Evolutionary conservation across 2,113 vertebrate species (phyloP).

Genomic region (Bagarius yarrelli): DNA sequence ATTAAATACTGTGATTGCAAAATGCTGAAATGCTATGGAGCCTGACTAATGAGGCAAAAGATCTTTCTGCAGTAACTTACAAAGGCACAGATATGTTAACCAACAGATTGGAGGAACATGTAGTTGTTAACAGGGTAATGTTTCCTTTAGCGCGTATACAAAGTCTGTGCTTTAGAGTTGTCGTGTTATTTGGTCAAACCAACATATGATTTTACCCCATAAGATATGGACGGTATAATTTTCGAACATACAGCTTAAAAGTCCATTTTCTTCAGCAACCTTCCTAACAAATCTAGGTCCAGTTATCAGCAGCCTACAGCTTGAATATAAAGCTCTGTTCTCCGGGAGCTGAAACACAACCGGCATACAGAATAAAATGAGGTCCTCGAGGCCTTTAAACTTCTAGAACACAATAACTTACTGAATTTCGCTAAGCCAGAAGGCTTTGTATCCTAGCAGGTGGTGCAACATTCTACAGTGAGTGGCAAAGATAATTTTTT

Average conservation of each 20-base stretch:
- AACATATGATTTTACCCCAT: neutral
- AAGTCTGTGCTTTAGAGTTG: neutral
- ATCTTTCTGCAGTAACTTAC: too few relatives aligned
- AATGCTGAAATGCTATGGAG: too few relatives aligned
- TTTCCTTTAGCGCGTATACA: neutral
- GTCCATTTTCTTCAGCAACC: neutral
- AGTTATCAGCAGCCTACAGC: conserved; percentile 27
- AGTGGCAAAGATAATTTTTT: neutral
- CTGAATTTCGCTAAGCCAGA: neutral
- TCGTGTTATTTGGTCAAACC: neutral
- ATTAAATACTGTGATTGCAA: too few relatives aligned
- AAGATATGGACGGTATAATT: too few relatives aligned
- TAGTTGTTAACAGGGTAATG: neutral
- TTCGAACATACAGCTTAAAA: neutral
- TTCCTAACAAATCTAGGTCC: neutral
- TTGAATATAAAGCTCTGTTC: conserved; percentile 10
- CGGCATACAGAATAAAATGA: neutral
- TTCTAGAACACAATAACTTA: neutral
- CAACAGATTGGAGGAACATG: neutral
- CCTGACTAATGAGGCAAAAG: too few relatives aligned
- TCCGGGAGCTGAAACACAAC: conserved; percentile 6
- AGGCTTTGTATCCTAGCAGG: neutral
- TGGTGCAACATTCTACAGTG: neutral
- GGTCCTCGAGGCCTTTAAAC: neutral
- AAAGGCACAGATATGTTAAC: neutral